Conservation (phyloP, 2,797 vertebrate species). For the Periparus ater region DNA sequence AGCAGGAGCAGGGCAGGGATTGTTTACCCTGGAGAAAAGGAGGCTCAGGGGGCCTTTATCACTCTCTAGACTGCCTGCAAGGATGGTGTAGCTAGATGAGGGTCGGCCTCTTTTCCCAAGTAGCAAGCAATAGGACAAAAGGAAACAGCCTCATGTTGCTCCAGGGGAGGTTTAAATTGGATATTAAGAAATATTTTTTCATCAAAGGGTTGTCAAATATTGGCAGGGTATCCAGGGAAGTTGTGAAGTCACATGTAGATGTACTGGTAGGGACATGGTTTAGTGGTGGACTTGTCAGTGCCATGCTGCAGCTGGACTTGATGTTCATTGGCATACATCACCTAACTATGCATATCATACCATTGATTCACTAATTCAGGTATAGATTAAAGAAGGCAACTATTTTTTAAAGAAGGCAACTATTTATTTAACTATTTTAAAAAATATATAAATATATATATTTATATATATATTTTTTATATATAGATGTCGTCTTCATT, state of each 20-base stretch:
- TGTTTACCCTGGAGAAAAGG: background rate
- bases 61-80: too few species aligned
- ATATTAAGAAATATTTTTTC: background rate
- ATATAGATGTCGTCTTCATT: background rate
- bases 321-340: background rate
- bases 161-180: background rate
- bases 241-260: background rate
- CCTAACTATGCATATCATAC: background rate
- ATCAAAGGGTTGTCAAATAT: background rate
- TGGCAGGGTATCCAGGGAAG: background rate
- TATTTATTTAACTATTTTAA: too few species aligned
- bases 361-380: background rate
- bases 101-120: background rate
- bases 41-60: background rate
- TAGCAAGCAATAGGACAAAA: background rate
- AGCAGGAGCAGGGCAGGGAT: background rate
- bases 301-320: background rate
- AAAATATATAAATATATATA: too few species aligned
- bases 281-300: background rate
- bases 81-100: rapidly evolving
- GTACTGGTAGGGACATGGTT: background rate
- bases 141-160: background rate
- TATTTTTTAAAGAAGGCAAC: too few species aligned
- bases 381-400: background rate
- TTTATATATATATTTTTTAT: too few species aligned